Evolutionary conservation across 2,888 invertebrate species (phyloP), one percentile per base, ranked within the genome.

Genomic region (Drosophila nr. medialis): DNA sequence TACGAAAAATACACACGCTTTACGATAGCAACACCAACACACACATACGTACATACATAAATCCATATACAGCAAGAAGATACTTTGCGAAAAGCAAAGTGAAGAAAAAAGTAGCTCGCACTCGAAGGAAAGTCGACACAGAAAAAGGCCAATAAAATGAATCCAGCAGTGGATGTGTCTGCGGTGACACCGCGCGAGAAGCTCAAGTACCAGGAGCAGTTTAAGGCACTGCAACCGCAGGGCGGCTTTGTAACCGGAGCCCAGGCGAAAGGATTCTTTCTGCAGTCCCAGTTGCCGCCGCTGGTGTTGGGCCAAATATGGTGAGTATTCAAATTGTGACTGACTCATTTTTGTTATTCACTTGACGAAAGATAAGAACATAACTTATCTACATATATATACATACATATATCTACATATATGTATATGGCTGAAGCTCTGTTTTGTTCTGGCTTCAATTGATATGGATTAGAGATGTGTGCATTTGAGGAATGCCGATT

Each of bases 221-320:
- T 99, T 93, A 95, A 96, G 65, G 95, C 96, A 71, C 94, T 99
- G 10, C 97, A 97, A 59, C 99, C 99, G 0, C 94, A 95, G 42
- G 96, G 96, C 92, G 99, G 98, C 3, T 95, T 96, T 86, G 95
- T 99, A 18, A 98, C 97, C 24, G 99, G 98, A 0, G 97, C 96
- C 65, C 98, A 98, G 91, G 99, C 99, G 0, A 98, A 99, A 93
- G 96, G 96, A 59, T 98, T 99, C 92, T 96, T 99, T 91, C 93
- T 99, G 74, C 97, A 96, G 94, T 98, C 99, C 0, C 98, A 98
- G 91, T 94, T 99, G 75, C 97, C 98, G 8, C 97, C 98, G 0
- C 94, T 95, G 4, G 94, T 98, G 61, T 94, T 99, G 50, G 99
- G 99, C 5, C 97, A 98, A 92, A 99, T 99, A 93, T 99, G 99